phyloP scores from a whole-genome alignment of 2,797 vertebrate species.

The Pagetopsis macropterus region DNA sequence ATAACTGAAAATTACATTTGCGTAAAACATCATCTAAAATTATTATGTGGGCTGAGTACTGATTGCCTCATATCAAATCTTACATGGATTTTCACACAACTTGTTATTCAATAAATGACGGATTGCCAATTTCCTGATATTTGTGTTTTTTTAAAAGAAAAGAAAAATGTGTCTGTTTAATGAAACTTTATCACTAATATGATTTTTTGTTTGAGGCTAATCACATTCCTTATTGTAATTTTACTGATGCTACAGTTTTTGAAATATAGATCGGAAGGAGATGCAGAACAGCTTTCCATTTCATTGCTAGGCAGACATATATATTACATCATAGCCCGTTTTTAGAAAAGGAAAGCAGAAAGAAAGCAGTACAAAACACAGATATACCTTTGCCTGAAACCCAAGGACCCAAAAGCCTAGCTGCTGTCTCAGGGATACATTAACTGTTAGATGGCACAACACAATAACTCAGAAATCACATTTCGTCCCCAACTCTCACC shows the following conservation, averaged over 20 bases:
- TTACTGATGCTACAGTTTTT: too few relatives aligned
- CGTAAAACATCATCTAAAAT: conserved; percentile 27
- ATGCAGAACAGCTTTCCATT: too few relatives aligned
- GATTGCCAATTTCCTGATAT: conserved; percentile 6
- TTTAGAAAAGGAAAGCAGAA: too few relatives aligned
- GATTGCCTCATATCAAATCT: neutral
- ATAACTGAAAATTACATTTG: conserved; percentile 34
- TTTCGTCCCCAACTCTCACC: neutral
- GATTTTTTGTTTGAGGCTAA: too few relatives aligned
- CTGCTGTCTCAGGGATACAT: neutral
- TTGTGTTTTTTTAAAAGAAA: neutral
- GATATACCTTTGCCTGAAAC: too few relatives aligned
- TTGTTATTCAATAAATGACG: neutral
- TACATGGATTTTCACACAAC: conserved; percentile 4
- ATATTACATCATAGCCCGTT: too few relatives aligned
- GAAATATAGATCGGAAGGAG: too few relatives aligned
- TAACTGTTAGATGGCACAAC: neutral
- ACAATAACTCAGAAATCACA: neutral
- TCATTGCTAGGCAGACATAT: too few relatives aligned
- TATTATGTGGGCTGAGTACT: neutral
- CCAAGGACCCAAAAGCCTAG: too few relatives aligned
- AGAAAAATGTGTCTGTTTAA: neutral
- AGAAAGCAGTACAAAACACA: too few relatives aligned
- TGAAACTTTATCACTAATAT: conserved; percentile 4
- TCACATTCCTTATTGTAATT: too few relatives aligned